These are phyloP conservation scores for Platycheirus albimanus DNA, from an alignment of 2,888 invertebrate species.

Conservation along the genomic window DNA sequence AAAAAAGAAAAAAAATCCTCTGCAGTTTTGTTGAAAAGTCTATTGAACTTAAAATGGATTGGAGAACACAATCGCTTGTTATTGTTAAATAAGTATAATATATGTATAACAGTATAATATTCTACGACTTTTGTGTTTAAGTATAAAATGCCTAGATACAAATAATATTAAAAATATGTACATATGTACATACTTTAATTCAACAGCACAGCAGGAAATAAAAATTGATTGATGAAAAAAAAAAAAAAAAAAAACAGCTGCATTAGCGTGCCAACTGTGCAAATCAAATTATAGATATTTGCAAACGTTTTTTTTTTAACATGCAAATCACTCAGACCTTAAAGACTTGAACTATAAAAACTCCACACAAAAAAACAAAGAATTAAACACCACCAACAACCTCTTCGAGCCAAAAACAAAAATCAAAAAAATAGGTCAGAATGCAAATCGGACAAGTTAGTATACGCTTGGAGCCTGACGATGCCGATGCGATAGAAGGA, in stretches of 20 bases:
- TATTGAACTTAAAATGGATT: too few species aligned
- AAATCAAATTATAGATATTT: slow-evolving; percentile 7
- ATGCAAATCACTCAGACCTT: slow-evolving; percentile 4
- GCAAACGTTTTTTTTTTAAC: neutral
- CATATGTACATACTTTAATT: too few species aligned
- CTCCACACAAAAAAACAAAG: slow-evolving; percentile 3
- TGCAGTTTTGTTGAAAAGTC: too few species aligned
- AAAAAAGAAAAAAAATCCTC: too few species aligned
- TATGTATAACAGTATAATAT: too few species aligned
- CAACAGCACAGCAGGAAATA: too few species aligned
- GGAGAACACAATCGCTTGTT: too few species aligned
- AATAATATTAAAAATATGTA: too few species aligned
- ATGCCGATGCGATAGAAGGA: slow-evolving; percentile 26
- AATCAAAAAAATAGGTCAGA: slow-evolving; percentile 31
- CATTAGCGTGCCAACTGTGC: slow-evolving; percentile 11
- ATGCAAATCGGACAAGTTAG: slow-evolving; percentile 37
- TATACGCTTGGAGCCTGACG: neutral
- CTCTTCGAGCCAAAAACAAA: neutral
- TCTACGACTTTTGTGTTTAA: too few species aligned
- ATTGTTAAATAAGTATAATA: too few species aligned
- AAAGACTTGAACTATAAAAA: slow-evolving; percentile 7
- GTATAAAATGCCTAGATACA: too few species aligned
- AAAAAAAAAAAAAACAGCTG: slow-evolving; percentile 5
- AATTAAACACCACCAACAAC: slow-evolving; percentile 29
- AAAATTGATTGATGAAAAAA: slow-evolving; percentile 1